Conservation (phyloP, 2,888 invertebrate genomes). For the Dorcus parallelipipedus region DNA sequence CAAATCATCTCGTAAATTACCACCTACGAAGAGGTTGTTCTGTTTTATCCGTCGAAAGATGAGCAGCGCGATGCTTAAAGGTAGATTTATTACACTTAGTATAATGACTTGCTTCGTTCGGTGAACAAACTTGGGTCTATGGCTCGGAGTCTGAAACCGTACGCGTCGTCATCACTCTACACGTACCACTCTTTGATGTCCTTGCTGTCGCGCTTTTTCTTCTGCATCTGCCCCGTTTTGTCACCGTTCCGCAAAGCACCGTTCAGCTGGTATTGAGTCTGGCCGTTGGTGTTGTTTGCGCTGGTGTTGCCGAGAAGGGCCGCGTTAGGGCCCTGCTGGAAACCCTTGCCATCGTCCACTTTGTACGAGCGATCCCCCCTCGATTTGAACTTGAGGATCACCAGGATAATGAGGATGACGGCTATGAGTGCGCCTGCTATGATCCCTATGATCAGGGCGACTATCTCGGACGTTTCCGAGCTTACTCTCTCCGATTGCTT, state of each 20-base stretch:
- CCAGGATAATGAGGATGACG: slow-evolving; percentile 83
- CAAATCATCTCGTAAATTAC: no score
- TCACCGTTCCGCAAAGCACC: slow-evolving; percentile 55
- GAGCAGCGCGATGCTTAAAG: no score
- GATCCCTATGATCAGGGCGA: slow-evolving; percentile 80
- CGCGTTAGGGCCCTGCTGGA: slow-evolving; percentile 76
- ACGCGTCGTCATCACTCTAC: slow-evolving; percentile 50
- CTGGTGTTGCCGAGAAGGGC: slow-evolving; percentile 65
- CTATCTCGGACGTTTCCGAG: slow-evolving; percentile 69
- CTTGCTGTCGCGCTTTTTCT: slow-evolving; percentile 74
- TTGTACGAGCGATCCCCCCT: slow-evolving; percentile 89
- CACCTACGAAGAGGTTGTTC: no score
- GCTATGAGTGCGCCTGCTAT: slow-evolving; percentile 89
- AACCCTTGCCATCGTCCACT: slow-evolving; percentile 79
- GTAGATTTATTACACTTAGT: no score
- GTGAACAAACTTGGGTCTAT: slow-evolving; percentile 17
- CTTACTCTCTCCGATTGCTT: slow-evolving; percentile 54
- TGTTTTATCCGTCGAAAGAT: no score
- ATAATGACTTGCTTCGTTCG: no score
- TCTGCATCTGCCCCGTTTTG: slow-evolving; percentile 42
- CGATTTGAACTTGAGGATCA: slow-evolving; percentile 84
- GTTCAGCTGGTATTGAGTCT: slow-evolving; percentile 51
- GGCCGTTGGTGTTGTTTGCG: slow-evolving; percentile 46
- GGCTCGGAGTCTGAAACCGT: slow-evolving; percentile 41
- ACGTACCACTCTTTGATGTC: slow-evolving; percentile 98